Conservation (phyloP, 2,113 vertebrate genomes). For the Pachypanchax playfairii region DNA sequence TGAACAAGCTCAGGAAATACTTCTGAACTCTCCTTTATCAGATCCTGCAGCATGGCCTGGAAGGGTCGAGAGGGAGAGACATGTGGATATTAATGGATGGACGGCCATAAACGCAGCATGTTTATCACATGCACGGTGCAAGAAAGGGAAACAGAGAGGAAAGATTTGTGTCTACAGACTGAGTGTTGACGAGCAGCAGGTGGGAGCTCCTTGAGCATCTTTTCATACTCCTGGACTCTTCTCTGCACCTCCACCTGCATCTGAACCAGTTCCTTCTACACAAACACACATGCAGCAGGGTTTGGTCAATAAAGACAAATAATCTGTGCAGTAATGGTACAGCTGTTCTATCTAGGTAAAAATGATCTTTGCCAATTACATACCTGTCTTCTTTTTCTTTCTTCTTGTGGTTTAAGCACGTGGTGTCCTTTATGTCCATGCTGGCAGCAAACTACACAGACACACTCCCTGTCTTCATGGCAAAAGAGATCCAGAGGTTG, state of each 20-base stretch:
- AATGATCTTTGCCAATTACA: neutral
- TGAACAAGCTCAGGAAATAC: conserved; percentile 60
- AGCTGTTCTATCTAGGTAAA: too few species aligned
- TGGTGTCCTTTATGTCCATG: conserved; percentile 72
- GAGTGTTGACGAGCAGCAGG: conserved; percentile 65
- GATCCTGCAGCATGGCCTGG: conserved; percentile 68
- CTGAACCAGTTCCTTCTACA: conserved; percentile 62
- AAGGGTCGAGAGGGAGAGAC: neutral
- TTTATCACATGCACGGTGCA: too few species aligned
- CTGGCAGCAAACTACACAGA: conserved; percentile 74
- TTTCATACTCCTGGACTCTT: conserved; percentile 66
- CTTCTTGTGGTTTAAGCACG: conserved; percentile 59
- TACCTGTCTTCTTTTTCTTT: conserved; percentile 72
- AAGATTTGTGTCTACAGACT: conserved; percentile 35
- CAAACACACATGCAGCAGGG: conserved; percentile 24
- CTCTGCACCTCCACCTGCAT: conserved; percentile 63
- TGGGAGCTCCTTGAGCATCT: conserved; percentile 62
- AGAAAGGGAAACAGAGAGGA: too few species aligned
- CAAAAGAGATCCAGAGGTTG: conserved; percentile 75
- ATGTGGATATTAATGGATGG: neutral
- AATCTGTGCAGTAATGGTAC: too few species aligned
- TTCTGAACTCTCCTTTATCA: conserved; percentile 64
- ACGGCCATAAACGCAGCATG: neutral
- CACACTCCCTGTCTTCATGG: conserved; percentile 64
- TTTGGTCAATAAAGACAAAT: neutral